Evolutionary conservation across 2,888 invertebrate species (phyloP).

Genomic region (Metopia argyrocephala): DNA sequence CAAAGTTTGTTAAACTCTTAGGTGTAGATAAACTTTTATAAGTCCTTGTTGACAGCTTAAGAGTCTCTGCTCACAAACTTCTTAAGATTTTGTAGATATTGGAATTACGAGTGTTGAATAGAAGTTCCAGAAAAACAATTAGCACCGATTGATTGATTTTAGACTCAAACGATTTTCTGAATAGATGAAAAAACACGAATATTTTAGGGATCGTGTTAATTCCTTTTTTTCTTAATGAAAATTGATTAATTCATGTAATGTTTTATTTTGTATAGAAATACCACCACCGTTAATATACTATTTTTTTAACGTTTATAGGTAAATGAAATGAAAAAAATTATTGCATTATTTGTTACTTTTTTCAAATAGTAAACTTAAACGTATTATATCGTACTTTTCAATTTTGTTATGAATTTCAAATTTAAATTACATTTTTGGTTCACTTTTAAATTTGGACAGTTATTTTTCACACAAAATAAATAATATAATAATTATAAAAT

Average conservation of each 20-base stretch:
- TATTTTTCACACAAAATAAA: conserved; percentile 14
- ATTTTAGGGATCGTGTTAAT: too few relatives aligned
- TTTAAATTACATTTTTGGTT: conserved; percentile 6
- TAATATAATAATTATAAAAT: neutral
- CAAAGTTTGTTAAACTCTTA: too few relatives aligned
- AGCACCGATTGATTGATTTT: too few relatives aligned
- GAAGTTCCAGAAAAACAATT: too few relatives aligned
- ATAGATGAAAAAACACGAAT: too few relatives aligned
- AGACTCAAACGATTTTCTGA: too few relatives aligned
- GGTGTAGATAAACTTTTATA: too few relatives aligned
- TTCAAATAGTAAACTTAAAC: conserved; percentile 15
- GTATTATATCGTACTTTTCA: conserved; percentile 18
- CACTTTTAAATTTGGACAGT: neutral
- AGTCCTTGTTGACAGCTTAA: neutral
- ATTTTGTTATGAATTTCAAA: conserved; percentile 3
- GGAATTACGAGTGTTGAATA: too few relatives aligned
- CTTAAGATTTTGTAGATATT: too few relatives aligned
- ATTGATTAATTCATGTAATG: too few relatives aligned
- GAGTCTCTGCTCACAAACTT: neutral
- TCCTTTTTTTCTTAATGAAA: too few relatives aligned
- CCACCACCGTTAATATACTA: conserved; percentile 12
- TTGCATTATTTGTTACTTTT: conserved; percentile 9
- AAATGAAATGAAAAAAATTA: too few relatives aligned
- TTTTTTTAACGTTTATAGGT: neutral
- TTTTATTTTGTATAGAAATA: neutral